Base-by-base conservation (phyloP, 2,888 invertebrate species). In the Platycnemis pennipes region DNA sequence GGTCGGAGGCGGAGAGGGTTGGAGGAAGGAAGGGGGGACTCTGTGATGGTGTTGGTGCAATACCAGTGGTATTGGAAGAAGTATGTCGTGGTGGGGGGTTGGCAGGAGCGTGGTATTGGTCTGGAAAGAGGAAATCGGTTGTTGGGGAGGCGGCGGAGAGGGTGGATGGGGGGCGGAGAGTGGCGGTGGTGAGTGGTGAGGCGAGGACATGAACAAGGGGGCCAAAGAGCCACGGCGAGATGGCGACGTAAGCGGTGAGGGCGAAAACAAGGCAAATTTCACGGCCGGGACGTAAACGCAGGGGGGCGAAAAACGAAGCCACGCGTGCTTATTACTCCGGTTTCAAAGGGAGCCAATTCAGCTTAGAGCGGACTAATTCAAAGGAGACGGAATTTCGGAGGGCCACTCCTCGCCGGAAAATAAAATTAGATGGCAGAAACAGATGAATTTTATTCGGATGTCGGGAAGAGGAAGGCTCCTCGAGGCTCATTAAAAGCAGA, bases 101-200 rank as follows among this genome's bases (percentile, higher is more conserved):
- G 31, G 49, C 16, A 31, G 3, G 44, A 8, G 49, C 31, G 49
- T n/a, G 7, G 19, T 31, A n/a, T 44, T 44, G 88, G 45, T 44
- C 13, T 11, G 13, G 49, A 16, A 16, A 49, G 49, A 16, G 49
- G 49, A 49, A 49, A 49, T 49, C 49, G 69, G 31, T 44, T 45
- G 88, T 45, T 44, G 88, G 88, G 87, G n/a, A n/a, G n/a, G 77
- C 19, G 87, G n/a, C 19, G 88, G 49, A 46, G 22, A 88, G 49
- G 77, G 49, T 11, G 49, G n/a, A n/a, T 16, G 49, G n/a, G 49
- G 49, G 49, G 16, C 13, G 2, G 49, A 16, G 16, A 3, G 13
- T 16, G 69, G 69, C 69, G 69, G 69, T 26, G 49, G 49, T 49
- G 49, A 49, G 49, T 49, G 49, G 49, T 19, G 49, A 11, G 49